Base-by-base conservation (phyloP, 2,888 invertebrate species). In the Unio delphinus region DNA sequence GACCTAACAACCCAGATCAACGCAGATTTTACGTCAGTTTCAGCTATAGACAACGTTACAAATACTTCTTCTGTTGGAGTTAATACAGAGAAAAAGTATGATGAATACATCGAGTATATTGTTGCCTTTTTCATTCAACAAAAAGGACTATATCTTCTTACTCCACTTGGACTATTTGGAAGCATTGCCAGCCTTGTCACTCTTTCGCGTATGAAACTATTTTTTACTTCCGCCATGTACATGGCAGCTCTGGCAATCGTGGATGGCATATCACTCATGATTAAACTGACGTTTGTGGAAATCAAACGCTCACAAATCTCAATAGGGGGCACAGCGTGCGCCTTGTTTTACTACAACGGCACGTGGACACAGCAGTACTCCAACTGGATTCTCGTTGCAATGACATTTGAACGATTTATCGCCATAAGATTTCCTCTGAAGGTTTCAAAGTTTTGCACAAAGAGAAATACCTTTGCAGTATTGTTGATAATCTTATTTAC, bases 351-450 rank as follows among this genome's bases (percentile, higher is more conserved):
- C 59, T 81, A 83, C 69, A 45, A 82, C 7, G 83, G 84, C n/a
- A 82, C 82, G 45, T 78, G 80, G 56, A 74, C 82, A 8, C 76
- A 80, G 68, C 79, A 80, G 70, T 84, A 80, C 67, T 78, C 86
- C 23, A 85, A 85, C 69, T 87, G 87, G 87, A 74, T 86, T 17
- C 72, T 87, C 15, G 87, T 87, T 8, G 76, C 79, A 18, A 83
- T 87, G 83, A 86, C 86, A 17, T 65, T 81, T 8, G 87, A 87
- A 68, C 78, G 87, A 0, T 83, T 86, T 64, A 71, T 86, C 17
- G 87, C 87, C 23, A 83, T 87, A n/a, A 82, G 81, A 80, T 82
- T 84, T 56, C 87, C 87, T 0, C 77, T 86, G 15, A 76, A 80
- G 62, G 84, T 86, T 1, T 81, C 76, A 56, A 71, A 71, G 3